Conservation (phyloP, 2,797 vertebrate species). For the Gymnocypris eckloni region DNA sequence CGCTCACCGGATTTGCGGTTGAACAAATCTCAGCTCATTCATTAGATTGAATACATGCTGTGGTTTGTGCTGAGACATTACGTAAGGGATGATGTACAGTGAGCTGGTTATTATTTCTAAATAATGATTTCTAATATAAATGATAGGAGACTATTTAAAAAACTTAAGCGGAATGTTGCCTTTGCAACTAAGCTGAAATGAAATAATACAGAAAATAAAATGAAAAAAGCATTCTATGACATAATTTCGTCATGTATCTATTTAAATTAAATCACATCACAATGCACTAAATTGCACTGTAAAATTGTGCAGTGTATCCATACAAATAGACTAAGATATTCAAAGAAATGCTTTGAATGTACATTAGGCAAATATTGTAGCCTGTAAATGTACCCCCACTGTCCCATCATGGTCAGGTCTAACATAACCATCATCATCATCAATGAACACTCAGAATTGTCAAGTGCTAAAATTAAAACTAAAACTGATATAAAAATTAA, state of each 20-base stretch:
- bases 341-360: background rate
- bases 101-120: background rate
- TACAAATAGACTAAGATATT: background rate
- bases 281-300: too few species aligned
- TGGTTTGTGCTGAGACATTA: slow-evolving; percentile 1
- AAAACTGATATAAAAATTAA: too few species aligned
- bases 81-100: background rate
- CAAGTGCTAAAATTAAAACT: too few species aligned
- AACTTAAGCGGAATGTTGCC: background rate
- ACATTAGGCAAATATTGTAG: background rate
- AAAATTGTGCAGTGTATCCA: background rate
- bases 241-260: too few species aligned
- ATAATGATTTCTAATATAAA: background rate
- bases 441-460: background rate
- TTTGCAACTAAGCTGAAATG: background rate
- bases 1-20: background rate
- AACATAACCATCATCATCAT: slow-evolving; percentile 1
- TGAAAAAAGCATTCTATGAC: background rate
- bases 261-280: too few species aligned
- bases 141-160: background rate
- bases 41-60: background rate
- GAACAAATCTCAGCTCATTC: slow-evolving; percentile 6
- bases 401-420: slow-evolving; percentile 34
- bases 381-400: slow-evolving; percentile 16
- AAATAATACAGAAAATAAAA: background rate